phyloP scores from a whole-genome alignment of 1,140 invertebrate genomes.

The Helicoverpa armigera region DNA sequence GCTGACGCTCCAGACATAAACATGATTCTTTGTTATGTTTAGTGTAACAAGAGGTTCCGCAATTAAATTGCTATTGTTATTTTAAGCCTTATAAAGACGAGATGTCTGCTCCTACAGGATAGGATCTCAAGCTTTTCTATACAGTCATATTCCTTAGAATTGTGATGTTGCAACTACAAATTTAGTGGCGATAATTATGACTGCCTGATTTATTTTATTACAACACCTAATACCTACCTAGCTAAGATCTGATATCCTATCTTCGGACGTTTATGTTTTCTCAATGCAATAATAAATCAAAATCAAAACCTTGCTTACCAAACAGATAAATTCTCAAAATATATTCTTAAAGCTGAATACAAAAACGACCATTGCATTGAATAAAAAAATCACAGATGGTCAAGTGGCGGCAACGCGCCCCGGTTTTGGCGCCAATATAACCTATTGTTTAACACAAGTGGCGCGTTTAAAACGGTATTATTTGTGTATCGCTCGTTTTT shows the following conservation, averaged over 20 bases:
- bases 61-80: neutral
- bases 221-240: no score
- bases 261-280: no score
- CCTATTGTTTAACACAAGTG: conserved; percentile 81
- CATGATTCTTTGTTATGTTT: neutral
- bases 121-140: no score
- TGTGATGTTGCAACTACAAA: no score
- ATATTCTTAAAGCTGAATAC: neutral
- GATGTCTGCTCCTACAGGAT: no score
- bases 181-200: no score
- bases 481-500: conserved; percentile 76
- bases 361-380: neutral
- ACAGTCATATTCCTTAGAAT: no score
- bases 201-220: no score
- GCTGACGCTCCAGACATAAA: neutral
- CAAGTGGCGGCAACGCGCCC: conserved; percentile 68
- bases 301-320: neutral
- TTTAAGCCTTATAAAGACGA: no score
- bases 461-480: conserved; percentile 77
- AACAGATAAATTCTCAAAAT: neutral
- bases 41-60: neutral
- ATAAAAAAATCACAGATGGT: conserved; percentile 69
- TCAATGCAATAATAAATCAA: neutral
- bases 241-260: no score
- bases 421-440: conserved; percentile 76